Base-by-base conservation (phyloP, 1,140 invertebrate species). In the Brachionus koreanus region DNA sequence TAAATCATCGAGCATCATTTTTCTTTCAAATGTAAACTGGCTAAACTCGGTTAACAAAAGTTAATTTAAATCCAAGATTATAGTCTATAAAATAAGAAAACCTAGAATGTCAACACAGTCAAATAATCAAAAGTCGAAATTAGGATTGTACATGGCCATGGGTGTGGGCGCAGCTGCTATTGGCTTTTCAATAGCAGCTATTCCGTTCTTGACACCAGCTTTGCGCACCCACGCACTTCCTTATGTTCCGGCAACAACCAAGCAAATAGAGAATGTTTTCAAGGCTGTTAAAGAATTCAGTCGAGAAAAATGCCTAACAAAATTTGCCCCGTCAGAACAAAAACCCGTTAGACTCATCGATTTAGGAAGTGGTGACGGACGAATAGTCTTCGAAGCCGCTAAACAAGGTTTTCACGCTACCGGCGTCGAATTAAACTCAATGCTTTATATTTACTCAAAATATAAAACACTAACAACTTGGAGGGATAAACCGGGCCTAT, bases 361-460 rank as follows among this genome's bases (percentile, higher is more conserved):
- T 76, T 29, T 83, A 29, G 82, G 82, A 0, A 83, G 82, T 77
- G 82, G 82, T n/a, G 82, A 83, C 33, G 82, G 82, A 25, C 46
- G 82, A 33, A 76, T 83, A 25, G 82, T 76, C 10, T 83, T 83
- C 29, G 69, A 75, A 16, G 72, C 82, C 10, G 52, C 52, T 37
- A 33, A 76, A 65, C 33, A 23, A 61, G 82, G 65, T 5, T 82
- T 52, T 75, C 65, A 69, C 52, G 46, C 52, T 16, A 63, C 46
- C 13, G 82, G 82, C 3, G 69, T 83, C 23, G 82, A 83, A 49
- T 16, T 83, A 16, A 83, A 83, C 65, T 12, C 23, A 13, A 23
- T 57, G 49, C 25, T 83, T 7, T 46, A 72, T 19, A 33, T 57
- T 12, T 83, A 65, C 37, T 57, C 46, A n/a, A 52, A 69, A 46